A percentile compares a stretch with the other conserved stretches of the same genome.
phyloP scores from a whole-genome alignment of 37 sponge, comb jelly and placozoan species.

The Ianthella basta region DNA sequence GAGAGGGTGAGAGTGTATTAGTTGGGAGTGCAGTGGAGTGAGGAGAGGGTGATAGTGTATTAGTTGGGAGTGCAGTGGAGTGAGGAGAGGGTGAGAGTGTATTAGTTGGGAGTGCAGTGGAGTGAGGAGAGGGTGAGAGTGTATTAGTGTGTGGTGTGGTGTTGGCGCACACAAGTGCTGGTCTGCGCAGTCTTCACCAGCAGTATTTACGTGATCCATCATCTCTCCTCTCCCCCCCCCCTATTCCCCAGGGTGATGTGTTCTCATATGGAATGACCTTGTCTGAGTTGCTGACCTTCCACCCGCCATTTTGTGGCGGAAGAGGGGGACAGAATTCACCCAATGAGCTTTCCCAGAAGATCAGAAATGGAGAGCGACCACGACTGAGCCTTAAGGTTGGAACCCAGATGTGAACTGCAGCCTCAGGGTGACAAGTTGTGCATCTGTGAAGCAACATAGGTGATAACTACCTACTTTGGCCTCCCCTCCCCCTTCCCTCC shows the following conservation, averaged over 20 bases:
- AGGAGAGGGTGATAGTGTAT: too few species aligned
- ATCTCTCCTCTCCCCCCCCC: too few species aligned
- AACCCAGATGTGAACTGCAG: neutral
- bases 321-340: conserved; percentile 37
- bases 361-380: conserved; percentile 43
- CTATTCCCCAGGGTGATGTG: conserved; percentile 74
- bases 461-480: too few species aligned
- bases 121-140: too few species aligned
- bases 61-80: too few species aligned
- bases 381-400: conserved; percentile 27
- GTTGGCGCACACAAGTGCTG: neutral
- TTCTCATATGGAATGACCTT: conserved; percentile 91
- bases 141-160: too few species aligned
- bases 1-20: too few species aligned
- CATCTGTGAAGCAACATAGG: neutral
- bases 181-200: neutral
- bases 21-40: too few species aligned
- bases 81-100: too few species aligned
- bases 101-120: too few species aligned
- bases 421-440: too few species aligned
- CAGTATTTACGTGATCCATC: too few species aligned
- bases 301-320: conserved; percentile 63
- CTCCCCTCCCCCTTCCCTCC: neutral
- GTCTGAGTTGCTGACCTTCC: conserved; percentile 71
- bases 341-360: conserved; percentile 36